Base-by-base conservation (phyloP, 92 coral and sea anemone genomes). In the Porites lobata region DNA sequence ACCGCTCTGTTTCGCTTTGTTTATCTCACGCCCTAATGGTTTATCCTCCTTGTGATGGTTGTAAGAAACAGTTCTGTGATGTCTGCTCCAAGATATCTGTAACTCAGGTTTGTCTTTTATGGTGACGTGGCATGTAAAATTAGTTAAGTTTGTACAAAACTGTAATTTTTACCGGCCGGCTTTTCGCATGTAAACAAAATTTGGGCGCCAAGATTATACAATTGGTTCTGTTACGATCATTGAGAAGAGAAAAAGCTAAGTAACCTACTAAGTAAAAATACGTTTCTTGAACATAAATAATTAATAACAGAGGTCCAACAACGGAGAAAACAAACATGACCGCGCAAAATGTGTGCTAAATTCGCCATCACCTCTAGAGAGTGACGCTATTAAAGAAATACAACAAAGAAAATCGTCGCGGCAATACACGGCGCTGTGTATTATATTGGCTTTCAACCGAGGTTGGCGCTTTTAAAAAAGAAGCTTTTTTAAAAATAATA, bases 21-120 rank as follows among this genome's bases (percentile, higher is more conserved):
- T 75, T 85, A 14, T 63, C 85, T 65, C 98, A 95, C 80, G 92
- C 98, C 7, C 81, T 88, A 14, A 26, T 94, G 57, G 90, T 91
- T 51, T 92, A 88, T 77, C 98, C 98, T 14, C 61, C 43, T 77
- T 95, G 98, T 68, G 90, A 85, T 47, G 88, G 92, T 18, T 95
- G 98, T 56, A 74, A 78, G 56, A 78, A 76, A 74, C 92, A 94
- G 24, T 95, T 90, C 80, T 95, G 98, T 67, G 98, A 95, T 76
- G 87, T 94, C 79, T 95, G 98, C 90, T 85, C 98, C 24, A 65
- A 72, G 29, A 87, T 91, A 50, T 64, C 91, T 9, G 86, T 95
- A 7, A 86, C 50, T 19, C 90, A 93, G 95, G 98, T 95, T 64
- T 8, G 87, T 63, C 3, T 19, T 26, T 3, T 66, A 50, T 6